A percentile compares a stretch with the other conserved stretches of the same genome.
These are phyloP conservation scores for Bombus waltoni DNA, from an alignment of 1,140 invertebrate genomes.

Conservation along the genomic window DNA sequence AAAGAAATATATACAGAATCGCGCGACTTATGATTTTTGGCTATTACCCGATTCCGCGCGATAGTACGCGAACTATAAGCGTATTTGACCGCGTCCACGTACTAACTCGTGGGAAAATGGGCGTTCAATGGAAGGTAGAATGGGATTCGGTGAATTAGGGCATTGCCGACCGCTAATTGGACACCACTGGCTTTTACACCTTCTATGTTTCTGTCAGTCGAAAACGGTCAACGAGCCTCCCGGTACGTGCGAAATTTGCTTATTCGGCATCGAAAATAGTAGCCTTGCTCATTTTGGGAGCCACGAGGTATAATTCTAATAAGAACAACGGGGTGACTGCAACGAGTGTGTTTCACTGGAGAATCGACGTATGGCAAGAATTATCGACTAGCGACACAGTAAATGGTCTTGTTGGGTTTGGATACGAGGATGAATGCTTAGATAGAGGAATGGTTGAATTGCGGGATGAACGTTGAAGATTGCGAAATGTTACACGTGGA, in stretches of 20 bases:
- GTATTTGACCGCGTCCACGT: not conserved
- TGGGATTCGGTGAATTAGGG: constrained; percentile 60
- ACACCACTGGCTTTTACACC: constrained; percentile 70
- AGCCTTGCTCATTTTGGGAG: not conserved
- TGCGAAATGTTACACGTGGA: too few species aligned
- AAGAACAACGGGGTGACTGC: not conserved
- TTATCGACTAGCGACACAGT: too few species aligned
- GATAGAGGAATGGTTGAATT: too few species aligned
- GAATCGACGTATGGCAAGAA: too few species aligned
- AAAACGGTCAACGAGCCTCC: constrained; percentile 36
- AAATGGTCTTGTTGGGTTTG: too few species aligned
- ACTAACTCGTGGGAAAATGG: constrained; percentile 13
- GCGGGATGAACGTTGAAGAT: too few species aligned
- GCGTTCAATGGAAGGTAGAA: constrained; percentile 25
- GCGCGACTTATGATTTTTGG: constrained; percentile 9
- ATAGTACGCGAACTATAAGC: not conserved
- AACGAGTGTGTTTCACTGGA: too few species aligned
- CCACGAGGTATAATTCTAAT: not conserved
- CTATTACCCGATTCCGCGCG: not conserved
- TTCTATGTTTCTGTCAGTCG: constrained; percentile 58
- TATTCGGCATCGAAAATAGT: constrained; percentile 63
- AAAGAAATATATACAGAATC: not conserved
- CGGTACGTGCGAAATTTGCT: constrained; percentile 52
- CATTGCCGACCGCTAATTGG: constrained; percentile 67
- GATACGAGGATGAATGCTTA: not conserved